Base-by-base conservation (phyloP, 2,888 invertebrate genomes). In the Venusia cambrica region DNA sequence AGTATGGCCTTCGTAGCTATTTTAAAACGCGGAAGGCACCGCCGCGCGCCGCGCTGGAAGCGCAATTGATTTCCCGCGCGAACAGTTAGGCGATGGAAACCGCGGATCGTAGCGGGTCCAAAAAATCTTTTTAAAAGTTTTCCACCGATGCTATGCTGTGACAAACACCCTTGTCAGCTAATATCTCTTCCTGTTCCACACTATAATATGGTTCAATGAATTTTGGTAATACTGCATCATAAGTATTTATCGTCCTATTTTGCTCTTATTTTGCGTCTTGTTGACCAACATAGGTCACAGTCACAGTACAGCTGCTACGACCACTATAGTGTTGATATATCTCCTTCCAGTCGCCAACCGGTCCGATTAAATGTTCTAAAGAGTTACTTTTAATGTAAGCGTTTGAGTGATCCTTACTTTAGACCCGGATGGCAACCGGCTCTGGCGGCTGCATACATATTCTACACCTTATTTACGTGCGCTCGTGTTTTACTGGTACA, bases 1-100 rank as follows among this genome's bases (percentile, higher is more conserved):
- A 66, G 57, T 54, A 44, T 69, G 85, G 73, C 85, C 85, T 85
- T 87, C 84, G 60, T 32, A 60, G 72, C 83, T 87, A 85, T 79
- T 85, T 76, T 83, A 76, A 63, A 79, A 84, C 78, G 68, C 85
- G 85, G 85, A 87, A 87, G 84, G 68, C 75, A 69, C 66, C 65
- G 70, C 71, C 62, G 67, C 62, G 68, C 65, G 70, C 71, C 62
- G 67, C 62, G 68, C 65, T 68, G 70, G 74, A 69, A 68, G 62
- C 69, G 64, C 67, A 61, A 73, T 74, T 74, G 67, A 61, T 57
- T 73, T 67, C 54, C 44, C 63, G 64, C 68, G 62, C 57, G 67
- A 72, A 79, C 81, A 78, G 83, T 83, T 79, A 74, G 65, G 48
- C 58, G 60, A 74, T 67, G 64, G 66, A 60, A 58, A 53, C 52